Conservation (phyloP, 1,140 invertebrate genomes). For the Drosophila jambulina region DNA sequence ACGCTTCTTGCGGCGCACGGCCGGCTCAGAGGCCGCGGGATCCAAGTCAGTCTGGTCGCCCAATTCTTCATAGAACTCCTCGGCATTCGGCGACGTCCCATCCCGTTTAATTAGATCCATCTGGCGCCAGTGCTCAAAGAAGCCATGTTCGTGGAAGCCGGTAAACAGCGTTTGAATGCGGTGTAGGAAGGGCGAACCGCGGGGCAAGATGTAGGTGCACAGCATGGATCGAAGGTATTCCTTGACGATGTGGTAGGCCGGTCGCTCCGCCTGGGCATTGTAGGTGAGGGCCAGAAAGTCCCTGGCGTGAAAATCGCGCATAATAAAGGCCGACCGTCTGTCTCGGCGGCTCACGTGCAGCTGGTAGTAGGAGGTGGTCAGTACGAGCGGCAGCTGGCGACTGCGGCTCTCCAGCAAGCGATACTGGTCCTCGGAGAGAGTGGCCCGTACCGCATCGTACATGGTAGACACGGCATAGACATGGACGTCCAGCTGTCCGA, state of each 20-base stretch:
- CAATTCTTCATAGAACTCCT: slow-evolving; percentile 67
- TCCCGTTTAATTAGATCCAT: slow-evolving; percentile 48
- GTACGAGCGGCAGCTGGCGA: slow-evolving; percentile 21
- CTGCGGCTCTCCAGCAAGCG: slow-evolving; percentile 26
- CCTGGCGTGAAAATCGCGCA: slow-evolving; percentile 65
- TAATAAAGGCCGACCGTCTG: slow-evolving; percentile 54
- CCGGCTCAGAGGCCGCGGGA: slow-evolving; percentile 1
- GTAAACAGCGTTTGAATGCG: slow-evolving; percentile 64
- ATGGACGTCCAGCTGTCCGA: slow-evolving; percentile 33
- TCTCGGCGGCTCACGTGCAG: slow-evolving; percentile 25
- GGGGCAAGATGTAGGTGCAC: slow-evolving; percentile 67
- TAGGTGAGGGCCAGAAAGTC: slow-evolving; percentile 69
- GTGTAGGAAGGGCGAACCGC: slow-evolving; percentile 73
- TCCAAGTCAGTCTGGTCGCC: slow-evolving; percentile 58
- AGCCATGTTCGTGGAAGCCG: slow-evolving; percentile 65
- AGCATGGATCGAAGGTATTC: slow-evolving; percentile 72
- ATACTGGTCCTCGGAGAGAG: slow-evolving; percentile 52
- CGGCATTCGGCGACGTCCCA: slow-evolving; percentile 38
- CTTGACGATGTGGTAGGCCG: slow-evolving; percentile 74
- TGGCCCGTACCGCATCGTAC: slow-evolving; percentile 50
- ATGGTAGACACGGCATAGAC: slow-evolving; percentile 63
- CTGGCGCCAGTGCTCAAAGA: slow-evolving; percentile 67
- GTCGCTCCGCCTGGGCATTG: slow-evolving; percentile 53
- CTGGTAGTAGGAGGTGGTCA: slow-evolving; percentile 41
- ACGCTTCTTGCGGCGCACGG: slow-evolving; percentile 36